Evolutionary conservation across 2,888 invertebrate genomes (phyloP).

Genomic region (Hirtodrosophila trivittata): DNA sequence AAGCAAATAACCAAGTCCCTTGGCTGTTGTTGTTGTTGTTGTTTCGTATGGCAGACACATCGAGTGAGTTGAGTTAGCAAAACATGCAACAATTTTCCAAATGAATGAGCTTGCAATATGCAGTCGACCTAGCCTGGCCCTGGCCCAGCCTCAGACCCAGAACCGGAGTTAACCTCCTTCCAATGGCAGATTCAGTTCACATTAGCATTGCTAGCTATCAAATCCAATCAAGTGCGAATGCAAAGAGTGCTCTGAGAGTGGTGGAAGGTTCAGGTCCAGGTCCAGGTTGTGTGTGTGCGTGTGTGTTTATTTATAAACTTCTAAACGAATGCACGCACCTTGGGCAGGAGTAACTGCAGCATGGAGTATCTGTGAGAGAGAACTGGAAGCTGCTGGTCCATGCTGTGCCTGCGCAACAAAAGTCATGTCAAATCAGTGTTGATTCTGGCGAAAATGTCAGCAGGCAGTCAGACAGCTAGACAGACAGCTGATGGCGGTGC

Average conservation of each 20-base stretch:
- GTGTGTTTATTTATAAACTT: conserved; percentile 73
- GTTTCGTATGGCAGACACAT: conserved; percentile 52
- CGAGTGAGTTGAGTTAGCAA: conserved; percentile 68
- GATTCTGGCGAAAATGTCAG: conserved; percentile 79
- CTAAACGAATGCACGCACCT: conserved; percentile 78
- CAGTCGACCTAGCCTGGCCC: conserved; percentile 32
- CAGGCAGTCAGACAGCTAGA: conserved; percentile 56
- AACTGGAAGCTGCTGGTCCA: conserved; percentile 52
- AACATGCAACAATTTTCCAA: conserved; percentile 81
- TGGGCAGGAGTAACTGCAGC: conserved; percentile 26
- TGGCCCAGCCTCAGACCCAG: conserved; percentile 37
- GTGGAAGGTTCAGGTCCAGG: too few relatives aligned
- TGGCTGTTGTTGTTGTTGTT: conserved; percentile 7
- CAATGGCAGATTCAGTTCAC: conserved; percentile 33
- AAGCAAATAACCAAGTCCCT: conserved; percentile 57
- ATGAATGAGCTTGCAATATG: conserved; percentile 77
- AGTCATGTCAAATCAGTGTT: conserved; percentile 79
- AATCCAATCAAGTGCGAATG: conserved; percentile 73
- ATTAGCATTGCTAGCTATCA: conserved; percentile 74
- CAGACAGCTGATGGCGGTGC: conserved; percentile 16
- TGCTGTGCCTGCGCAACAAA: conserved; percentile 69
- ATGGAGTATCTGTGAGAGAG: conserved; percentile 5
- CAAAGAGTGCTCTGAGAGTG: conserved; percentile 43
- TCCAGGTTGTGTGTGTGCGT: conserved; percentile 40
- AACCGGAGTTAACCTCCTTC: conserved; percentile 18